Base-by-base conservation (phyloP, 2,797 vertebrate genomes). In the Malacoctenus gilli region DNA sequence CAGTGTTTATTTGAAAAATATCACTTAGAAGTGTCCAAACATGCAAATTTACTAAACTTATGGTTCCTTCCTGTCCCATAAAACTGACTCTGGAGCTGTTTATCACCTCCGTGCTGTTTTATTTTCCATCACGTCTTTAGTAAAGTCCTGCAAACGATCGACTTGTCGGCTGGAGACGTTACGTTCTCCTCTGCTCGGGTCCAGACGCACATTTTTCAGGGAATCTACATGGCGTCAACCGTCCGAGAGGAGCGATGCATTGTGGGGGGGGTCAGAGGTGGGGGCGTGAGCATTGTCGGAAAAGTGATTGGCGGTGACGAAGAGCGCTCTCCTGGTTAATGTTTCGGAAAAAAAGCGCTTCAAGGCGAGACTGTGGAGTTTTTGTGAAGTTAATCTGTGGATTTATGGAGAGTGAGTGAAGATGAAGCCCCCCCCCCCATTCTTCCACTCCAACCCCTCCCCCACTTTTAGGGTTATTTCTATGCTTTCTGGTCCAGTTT, bases 301-400 rank as follows among this genome's bases (percentile, higher is more conserved):
- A 65, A 67, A 78, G 69, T 68, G 49, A 73, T 82, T 75, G 75
- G 52, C 37, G 39, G 56, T 60, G 79, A 82, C 69, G 66, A 73
- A 63, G 28, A 79, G 72, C 32, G 2, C 56, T 34, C 34, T 50
- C 43, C 53, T 6, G 18, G 46, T 84, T 84, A 80, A 85, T 84
- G 76, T 72, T 74, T 78, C 59, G 73, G 81, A 84, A 85, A 77
- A 77, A 83, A 79, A n/a, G n/a, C 52, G 59, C 59, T 58, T 65
- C 48, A 62, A 81, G 76, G 78, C 70, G 59, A 52, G 32, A 12
- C 32, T 56, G 70, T 71, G 73, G 49, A 75, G 10, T 64, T 59
- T 75, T 78, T 73, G 59, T 57, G 62, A 56, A 57, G 64, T 75
- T 83, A 78, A 76, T 78, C 57, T 64, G 57, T 63, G 59, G 60